These are phyloP conservation scores for Xenus cinereus DNA, from an alignment of 2,113 vertebrate species.

Conservation along the genomic window DNA sequence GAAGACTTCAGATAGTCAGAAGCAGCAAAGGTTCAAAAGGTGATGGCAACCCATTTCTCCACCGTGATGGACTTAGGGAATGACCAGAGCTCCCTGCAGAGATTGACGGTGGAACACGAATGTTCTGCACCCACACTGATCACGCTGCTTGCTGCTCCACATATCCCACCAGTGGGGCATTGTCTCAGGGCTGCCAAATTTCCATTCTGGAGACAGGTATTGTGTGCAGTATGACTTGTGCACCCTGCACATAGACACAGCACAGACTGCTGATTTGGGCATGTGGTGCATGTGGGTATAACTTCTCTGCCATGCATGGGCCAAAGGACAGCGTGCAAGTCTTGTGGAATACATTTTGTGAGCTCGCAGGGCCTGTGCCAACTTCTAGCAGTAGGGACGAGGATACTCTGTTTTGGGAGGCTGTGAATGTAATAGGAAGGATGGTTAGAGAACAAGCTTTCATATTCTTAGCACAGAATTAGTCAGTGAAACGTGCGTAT, in stretches of 20 bases:
- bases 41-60: background rate
- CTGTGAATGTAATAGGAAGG: background rate
- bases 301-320: background rate
- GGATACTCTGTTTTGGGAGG: background rate
- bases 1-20: background rate
- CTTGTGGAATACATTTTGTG: background rate
- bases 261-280: background rate
- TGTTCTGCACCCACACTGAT: background rate
- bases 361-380: background rate
- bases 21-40: background rate
- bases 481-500: background rate
- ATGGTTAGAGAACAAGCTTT: background rate
- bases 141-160: background rate
- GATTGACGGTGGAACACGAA: background rate
- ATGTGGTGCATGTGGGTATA: background rate
- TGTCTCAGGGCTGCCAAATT: background rate
- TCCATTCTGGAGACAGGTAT: background rate
- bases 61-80: background rate
- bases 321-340: background rate
- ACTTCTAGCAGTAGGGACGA: background rate
- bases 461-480: background rate
- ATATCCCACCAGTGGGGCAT: background rate
- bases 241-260: background rate
- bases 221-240: background rate
- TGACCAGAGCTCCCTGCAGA: background rate